A percentile compares a stretch with the other conserved stretches of the same genome.
Evolutionary conservation across 2,113 vertebrate species (phyloP).

Genomic region (Tupaia chinensis): DNA sequence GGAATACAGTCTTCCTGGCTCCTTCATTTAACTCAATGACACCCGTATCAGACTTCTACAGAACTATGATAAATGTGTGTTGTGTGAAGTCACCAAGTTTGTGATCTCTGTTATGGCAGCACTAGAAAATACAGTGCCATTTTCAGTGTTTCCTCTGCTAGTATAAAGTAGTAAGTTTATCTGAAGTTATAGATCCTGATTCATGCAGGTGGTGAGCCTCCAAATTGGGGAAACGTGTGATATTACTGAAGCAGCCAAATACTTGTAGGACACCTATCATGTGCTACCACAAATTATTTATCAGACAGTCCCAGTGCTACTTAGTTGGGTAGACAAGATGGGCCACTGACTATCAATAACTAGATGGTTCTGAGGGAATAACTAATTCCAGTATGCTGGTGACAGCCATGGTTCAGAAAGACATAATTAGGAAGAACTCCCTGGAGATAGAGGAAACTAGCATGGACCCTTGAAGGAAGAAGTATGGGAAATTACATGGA

Average conservation of each 20-base stretch:
- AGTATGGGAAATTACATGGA: background rate
- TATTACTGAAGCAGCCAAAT: background rate
- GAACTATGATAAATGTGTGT: background rate
- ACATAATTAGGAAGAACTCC: slow-evolving; percentile 21
- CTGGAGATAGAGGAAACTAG: background rate
- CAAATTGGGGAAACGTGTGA: background rate
- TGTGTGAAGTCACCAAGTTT: background rate
- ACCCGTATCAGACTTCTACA: background rate
- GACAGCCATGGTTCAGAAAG: background rate
- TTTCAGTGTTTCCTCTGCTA: slow-evolving; percentile 6
- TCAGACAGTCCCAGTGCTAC: background rate
- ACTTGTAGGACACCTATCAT: background rate
- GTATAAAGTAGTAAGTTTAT: background rate
- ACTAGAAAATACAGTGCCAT: background rate
- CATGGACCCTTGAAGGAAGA: slow-evolving; percentile 11
- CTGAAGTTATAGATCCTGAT: background rate
- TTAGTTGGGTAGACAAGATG: background rate
- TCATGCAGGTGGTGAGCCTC: background rate
- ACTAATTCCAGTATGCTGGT: background rate
- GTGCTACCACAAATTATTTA: background rate
- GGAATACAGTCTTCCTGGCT: background rate
- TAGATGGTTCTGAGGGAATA: background rate
- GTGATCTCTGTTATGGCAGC: slow-evolving; percentile 1
- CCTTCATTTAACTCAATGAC: background rate
- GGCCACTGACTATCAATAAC: background rate